Conservation (phyloP, 2,888 invertebrate genomes). For the Zygogramma bicolorata region DNA sequence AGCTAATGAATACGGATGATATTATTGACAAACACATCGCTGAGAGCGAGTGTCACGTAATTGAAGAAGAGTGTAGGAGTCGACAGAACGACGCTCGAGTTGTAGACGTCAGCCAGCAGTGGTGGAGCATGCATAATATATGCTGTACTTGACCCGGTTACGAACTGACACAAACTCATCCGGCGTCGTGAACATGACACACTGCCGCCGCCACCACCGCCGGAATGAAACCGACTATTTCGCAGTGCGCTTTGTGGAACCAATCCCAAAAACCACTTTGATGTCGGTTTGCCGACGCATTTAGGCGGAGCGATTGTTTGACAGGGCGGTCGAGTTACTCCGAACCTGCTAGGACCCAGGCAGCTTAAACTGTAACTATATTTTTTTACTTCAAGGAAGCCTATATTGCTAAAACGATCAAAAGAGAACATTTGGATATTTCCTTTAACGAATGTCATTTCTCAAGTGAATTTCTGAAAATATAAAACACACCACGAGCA, state of each 20-base stretch:
- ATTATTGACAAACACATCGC: constrained; percentile 34
- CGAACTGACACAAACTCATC: constrained; percentile 22
- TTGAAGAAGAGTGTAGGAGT: constrained; percentile 44
- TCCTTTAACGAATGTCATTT: too few relatives aligned
- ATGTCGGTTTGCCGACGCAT: not conserved
- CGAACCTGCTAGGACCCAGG: not conserved
- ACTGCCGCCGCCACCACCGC: not conserved
- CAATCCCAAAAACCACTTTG: not conserved
- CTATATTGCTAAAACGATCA: too few relatives aligned
- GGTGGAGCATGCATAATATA: constrained; percentile 48
- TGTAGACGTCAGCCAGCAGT: constrained; percentile 35
- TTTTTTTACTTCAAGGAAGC: too few relatives aligned
- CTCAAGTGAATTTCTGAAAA: too few relatives aligned
- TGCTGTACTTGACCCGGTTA: constrained; percentile 49
- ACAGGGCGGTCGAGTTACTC: not conserved
- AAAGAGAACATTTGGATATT: too few relatives aligned
- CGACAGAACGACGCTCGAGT: constrained; percentile 14
- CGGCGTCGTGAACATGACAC: constrained; percentile 16
- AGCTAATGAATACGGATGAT: constrained; percentile 1
- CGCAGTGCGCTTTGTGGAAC: not conserved
- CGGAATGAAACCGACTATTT: not conserved
- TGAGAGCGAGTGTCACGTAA: constrained; percentile 44
- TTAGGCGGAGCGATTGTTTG: not conserved
- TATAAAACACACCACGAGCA: too few relatives aligned
- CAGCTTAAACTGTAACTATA: too few relatives aligned